phyloP scores from a whole-genome alignment of 2,888 invertebrate genomes.

The Cancer borealis region DNA sequence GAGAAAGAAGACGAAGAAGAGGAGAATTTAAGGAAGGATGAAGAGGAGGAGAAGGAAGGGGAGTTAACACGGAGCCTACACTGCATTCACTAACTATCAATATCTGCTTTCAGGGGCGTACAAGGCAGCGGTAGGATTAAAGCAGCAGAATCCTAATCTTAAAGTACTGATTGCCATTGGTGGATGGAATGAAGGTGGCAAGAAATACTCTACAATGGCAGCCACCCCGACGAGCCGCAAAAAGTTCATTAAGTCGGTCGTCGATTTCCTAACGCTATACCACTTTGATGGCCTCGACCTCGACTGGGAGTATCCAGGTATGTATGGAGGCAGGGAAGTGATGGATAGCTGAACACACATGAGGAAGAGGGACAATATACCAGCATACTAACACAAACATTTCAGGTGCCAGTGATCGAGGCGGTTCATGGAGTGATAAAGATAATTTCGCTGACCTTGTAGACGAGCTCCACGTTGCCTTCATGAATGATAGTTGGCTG shows the following conservation, averaged over 20 bases:
- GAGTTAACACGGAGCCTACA: too few relatives aligned
- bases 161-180: conserved; percentile 81
- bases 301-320: conserved; percentile 86
- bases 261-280: conserved; percentile 82
- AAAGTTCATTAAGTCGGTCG: conserved; percentile 83
- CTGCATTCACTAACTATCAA: neutral
- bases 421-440: conserved; percentile 81
- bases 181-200: conserved; percentile 81
- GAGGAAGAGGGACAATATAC: too few relatives aligned
- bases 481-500: conserved; percentile 76
- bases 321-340: neutral
- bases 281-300: conserved; percentile 87
- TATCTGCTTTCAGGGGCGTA: conserved; percentile 79
- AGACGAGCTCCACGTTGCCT: conserved; percentile 77
- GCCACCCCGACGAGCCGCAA: conserved; percentile 80
- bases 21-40: too few relatives aligned
- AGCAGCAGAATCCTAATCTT: conserved; percentile 80
- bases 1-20: too few relatives aligned
- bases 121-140: conserved; percentile 80
- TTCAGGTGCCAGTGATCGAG: conserved; percentile 80
- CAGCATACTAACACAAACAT: neutral
- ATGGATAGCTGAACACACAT: neutral
- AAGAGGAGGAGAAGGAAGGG: too few relatives aligned
- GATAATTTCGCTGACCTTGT: conserved; percentile 77
- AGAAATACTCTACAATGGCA: conserved; percentile 80